These are phyloP conservation scores for Leptobrachium leishanense DNA, from an alignment of 2,113 vertebrate genomes.

Conservation along the genomic window DNA sequence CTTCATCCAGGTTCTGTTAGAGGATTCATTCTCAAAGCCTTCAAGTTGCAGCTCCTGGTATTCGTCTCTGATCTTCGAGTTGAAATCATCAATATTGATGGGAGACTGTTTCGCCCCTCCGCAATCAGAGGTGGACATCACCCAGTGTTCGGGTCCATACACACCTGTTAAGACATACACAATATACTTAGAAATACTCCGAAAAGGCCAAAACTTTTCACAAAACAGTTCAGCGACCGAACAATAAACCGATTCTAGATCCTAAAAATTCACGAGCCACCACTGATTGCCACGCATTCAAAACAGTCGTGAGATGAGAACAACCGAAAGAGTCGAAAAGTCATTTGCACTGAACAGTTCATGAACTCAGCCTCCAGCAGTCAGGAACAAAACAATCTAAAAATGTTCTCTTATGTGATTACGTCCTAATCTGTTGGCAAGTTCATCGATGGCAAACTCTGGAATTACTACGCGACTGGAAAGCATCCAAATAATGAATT, in stretches of 20 bases:
- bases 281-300: not conserved
- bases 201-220: not conserved
- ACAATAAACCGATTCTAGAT: not conserved
- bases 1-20: constrained; percentile 97
- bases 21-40: constrained; percentile 87
- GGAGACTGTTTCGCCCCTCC: constrained; percentile 88
- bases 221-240: too few relatives aligned
- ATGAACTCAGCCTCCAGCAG: constrained; percentile 52
- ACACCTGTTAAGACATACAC: constrained; percentile 69
- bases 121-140: constrained; percentile 80
- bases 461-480: constrained; percentile 25
- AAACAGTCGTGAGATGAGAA: constrained; percentile 4
- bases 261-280: not conserved
- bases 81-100: constrained; percentile 85
- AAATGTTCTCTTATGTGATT: constrained; percentile 48
- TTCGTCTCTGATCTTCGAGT: constrained; percentile 77
- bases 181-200: constrained; percentile 45
- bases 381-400: constrained; percentile 48
- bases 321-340: constrained; percentile 14
- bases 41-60: constrained; percentile 89
- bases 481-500: constrained; percentile 4
- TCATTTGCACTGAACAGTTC: constrained; percentile 11
- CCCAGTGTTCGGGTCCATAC: constrained; percentile 90
- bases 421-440: constrained; percentile 52
- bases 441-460: constrained; percentile 40